These are phyloP conservation scores for Poecilia velifera DNA, from an alignment of 2,797 vertebrate genomes.

Conservation along the genomic window DNA sequence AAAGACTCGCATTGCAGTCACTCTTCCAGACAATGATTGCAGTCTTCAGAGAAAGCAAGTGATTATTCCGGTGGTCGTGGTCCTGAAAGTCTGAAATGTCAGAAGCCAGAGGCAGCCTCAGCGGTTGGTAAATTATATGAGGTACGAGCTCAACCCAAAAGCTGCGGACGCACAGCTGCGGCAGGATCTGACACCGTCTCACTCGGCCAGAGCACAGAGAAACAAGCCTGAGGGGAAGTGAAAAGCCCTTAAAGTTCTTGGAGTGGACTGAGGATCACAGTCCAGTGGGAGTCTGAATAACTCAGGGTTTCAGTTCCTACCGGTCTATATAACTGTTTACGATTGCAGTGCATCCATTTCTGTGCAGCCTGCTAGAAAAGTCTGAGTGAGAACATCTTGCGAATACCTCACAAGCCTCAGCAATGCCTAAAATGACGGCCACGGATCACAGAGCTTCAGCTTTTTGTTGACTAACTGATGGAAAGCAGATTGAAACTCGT, in stretches of 20 bases:
- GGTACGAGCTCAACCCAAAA: constrained; percentile 51
- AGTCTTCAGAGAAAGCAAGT: constrained; percentile 48
- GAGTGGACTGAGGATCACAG: constrained; percentile 37
- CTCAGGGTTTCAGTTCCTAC: constrained; percentile 55
- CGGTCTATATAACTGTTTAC: constrained; percentile 58
- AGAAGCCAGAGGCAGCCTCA: constrained; percentile 48
- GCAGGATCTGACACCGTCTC: constrained; percentile 63
- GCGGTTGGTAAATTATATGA: constrained; percentile 63
- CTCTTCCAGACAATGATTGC: constrained; percentile 61
- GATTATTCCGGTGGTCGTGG: constrained; percentile 61
- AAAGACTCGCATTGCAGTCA: constrained; percentile 26
- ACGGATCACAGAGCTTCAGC: constrained; percentile 4
- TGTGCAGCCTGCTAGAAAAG: constrained; percentile 30
- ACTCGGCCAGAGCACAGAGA: constrained; percentile 28
- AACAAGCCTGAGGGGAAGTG: constrained; percentile 45
- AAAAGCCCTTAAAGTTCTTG: constrained; percentile 55
- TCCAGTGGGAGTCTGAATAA: constrained; percentile 59
- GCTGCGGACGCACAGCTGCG: constrained; percentile 51
- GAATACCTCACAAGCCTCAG: constrained; percentile 25
- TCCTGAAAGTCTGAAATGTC: constrained; percentile 51
- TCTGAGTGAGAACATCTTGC: constrained; percentile 23
- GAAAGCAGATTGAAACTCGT: constrained; percentile 54
- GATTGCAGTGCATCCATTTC: constrained; percentile 51
- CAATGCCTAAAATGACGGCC: constrained; percentile 28
- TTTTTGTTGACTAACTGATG: constrained; percentile 47